Evolutionary conservation across 2,113 vertebrate species (phyloP), one percentile per base, ranked within the genome.

Genomic region (Girardinichthys multiradiatus): DNA sequence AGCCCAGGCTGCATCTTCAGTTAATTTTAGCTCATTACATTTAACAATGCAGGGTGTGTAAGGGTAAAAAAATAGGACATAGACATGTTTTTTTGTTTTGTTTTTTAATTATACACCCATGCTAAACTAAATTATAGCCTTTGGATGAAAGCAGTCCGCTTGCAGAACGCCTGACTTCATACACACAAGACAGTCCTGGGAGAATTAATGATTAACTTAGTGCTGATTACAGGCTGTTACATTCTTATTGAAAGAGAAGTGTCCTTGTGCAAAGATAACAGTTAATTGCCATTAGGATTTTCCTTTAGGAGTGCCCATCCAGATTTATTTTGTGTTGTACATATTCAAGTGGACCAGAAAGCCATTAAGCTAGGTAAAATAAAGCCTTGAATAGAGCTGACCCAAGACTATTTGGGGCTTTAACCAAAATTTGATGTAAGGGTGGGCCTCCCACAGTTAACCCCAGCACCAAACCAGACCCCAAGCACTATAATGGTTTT

Each of bases 211-310:
- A 73, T 91, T 89, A 82, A 81, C 87, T 85, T 82, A 51, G 64
- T 45, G 60, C 42, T 85, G 65, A 92, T 89, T 89, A 84, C 45
- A 35, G 13, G 59, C 30, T 45, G 68, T 70, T 73, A 79, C 74
- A 67, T 81, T 83, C 39, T 64, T 64, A 86, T 75, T 90, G 90
- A 89, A 76, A 70, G 29, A 78, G 27, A 79, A 29, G 78, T 82
- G 90, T 80, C 91, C 90, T 93, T 93, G 80, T 28, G 37, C 78
- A 76, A 85, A 87, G 89, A 90, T 88, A 86, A 35, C 28, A 59
- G 80, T 74, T 84, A 86, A 87, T 76, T 80, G 68, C 61, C 74
- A 72, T 86, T 74, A 73, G 58, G 51, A 54, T 57, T 64, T 75
- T 82, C 68, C 48, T 69, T 87, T 77, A 84, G 72, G 37, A 84